A percentile compares a stretch with the other conserved stretches of the same genome.
phyloP scores from a whole-genome alignment of 2,113 vertebrate genomes.

The Scomber scombrus region DNA sequence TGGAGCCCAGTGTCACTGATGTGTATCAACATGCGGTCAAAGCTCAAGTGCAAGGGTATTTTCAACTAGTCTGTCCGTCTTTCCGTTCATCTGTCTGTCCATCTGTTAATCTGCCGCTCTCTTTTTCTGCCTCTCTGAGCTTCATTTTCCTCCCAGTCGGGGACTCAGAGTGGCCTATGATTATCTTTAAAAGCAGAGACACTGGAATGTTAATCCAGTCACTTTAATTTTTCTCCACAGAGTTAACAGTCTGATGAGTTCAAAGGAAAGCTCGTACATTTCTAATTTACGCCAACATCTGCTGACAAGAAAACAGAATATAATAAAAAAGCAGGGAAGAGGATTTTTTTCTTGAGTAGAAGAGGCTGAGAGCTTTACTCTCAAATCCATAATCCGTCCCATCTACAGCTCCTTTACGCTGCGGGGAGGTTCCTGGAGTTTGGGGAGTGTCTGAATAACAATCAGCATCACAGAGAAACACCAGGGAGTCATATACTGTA shows the following conservation, averaged over 20 bases:
- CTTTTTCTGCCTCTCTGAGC: constrained; percentile 27
- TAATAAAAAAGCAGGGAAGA: background rate
- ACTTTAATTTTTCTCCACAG: background rate
- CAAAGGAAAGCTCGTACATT: background rate
- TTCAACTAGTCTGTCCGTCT: constrained; percentile 34
- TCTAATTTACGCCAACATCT: constrained; percentile 7
- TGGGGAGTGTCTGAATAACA: constrained; percentile 30
- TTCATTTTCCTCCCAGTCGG: constrained; percentile 47
- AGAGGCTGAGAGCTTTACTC: constrained; percentile 12
- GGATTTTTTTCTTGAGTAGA: constrained; percentile 1
- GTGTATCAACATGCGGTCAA: constrained; percentile 41
- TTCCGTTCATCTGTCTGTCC: constrained; percentile 48
- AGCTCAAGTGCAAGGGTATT: constrained; percentile 37
- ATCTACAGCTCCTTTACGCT: constrained; percentile 15
- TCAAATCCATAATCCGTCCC: constrained; percentile 44
- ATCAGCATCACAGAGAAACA: constrained; percentile 1
- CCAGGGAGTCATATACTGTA: constrained; percentile 39
- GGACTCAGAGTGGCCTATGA: constrained; percentile 45
- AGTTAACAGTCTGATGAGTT: background rate
- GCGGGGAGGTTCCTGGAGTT: constrained; percentile 19
- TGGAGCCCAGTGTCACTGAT: background rate
- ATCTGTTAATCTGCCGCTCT: constrained; percentile 51
- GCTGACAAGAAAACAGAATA: background rate
- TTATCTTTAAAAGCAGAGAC: constrained; percentile 63
- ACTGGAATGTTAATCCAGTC: constrained; percentile 57